Conservation (phyloP, 2,113 vertebrate genomes). For the Cnemophilus loriae region DNA sequence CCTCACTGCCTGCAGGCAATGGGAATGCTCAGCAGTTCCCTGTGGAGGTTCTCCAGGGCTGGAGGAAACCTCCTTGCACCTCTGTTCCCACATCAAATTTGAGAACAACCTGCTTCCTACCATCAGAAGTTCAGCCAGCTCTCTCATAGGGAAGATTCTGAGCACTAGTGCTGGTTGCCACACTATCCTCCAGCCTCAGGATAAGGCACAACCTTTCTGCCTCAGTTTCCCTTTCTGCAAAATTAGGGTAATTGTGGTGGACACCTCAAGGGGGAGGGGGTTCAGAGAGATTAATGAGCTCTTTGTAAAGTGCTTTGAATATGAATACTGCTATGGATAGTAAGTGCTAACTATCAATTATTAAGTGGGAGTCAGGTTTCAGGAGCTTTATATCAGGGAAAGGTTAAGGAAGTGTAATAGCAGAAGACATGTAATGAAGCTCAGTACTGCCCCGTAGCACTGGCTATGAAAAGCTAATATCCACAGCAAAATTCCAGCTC, state of each 20-base stretch:
- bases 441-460: conserved; percentile 8
- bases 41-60: neutral
- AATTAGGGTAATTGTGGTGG: neutral
- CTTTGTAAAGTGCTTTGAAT: conserved; percentile 29
- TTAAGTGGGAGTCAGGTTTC: conserved; percentile 42
- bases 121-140: neutral
- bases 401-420: conserved; percentile 40
- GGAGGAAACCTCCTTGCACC: neutral
- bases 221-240: conserved; percentile 31
- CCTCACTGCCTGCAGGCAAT: neutral
- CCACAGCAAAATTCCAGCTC: conserved; percentile 44
- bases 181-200: neutral
- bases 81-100: neutral
- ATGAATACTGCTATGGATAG: neutral
- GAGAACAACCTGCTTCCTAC: neutral
- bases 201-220: neutral
- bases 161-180: neutral
- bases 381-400: conserved; percentile 42
- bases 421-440: conserved; percentile 26
- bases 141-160: neutral
- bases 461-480: conserved; percentile 24
- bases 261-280: neutral
- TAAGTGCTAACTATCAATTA: conserved; percentile 49
- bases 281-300: neutral
- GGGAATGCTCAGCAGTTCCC: neutral